phyloP scores from a whole-genome alignment of 2,797 vertebrate species.

The Intellagama lesueurii region DNA sequence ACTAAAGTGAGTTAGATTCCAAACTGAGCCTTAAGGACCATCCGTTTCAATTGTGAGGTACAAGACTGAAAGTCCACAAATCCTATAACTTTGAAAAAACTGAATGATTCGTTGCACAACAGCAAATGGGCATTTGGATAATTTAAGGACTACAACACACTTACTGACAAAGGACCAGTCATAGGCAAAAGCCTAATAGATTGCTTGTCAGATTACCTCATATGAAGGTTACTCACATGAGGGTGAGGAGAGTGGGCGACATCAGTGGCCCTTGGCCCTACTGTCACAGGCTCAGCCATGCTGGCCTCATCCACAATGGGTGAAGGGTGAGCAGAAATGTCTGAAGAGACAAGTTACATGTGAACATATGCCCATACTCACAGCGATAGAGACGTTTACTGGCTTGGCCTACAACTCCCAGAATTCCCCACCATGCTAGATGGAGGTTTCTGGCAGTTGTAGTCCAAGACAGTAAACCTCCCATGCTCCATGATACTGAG shows the following conservation, averaged over 20 bases:
- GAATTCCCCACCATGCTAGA: too few relatives aligned
- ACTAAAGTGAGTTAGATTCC: slow-evolving; percentile 44
- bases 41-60: slow-evolving; percentile 25
- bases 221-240: neutral
- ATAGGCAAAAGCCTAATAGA: neutral
- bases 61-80: neutral
- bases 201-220: neutral
- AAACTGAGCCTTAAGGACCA: slow-evolving; percentile 30
- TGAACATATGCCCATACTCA: too few relatives aligned
- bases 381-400: too few relatives aligned
- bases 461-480: too few relatives aligned
- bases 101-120: neutral
- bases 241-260: neutral
- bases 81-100: neutral
- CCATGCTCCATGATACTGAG: neutral
- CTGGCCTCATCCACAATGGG: neutral
- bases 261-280: neutral
- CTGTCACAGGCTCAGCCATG: neutral
- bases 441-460: too few relatives aligned
- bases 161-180: neutral
- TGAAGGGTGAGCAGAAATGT: neutral
- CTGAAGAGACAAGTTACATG: neutral
- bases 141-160: neutral
- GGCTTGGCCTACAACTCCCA: too few relatives aligned
- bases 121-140: neutral